Percentiles rank a stretch among this genome's conserved stretches.
These are phyloP conservation scores for Apodemus sylvaticus DNA, from an alignment of 2,113 vertebrate genomes.

Conservation along the genomic window DNA sequence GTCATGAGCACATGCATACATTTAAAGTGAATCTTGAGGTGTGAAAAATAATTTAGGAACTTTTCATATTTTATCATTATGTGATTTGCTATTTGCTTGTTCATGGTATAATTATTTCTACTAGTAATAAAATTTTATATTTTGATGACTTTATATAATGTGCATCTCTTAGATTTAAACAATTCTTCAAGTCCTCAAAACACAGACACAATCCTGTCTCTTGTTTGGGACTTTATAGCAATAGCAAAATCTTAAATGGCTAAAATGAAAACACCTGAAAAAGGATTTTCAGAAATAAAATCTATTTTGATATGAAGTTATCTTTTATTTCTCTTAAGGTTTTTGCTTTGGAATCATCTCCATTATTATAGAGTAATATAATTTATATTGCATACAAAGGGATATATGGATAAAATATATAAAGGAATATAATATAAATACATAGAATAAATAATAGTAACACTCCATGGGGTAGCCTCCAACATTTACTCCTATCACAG, in stretches of 20 bases:
- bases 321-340: background rate
- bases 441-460: background rate
- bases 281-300: background rate
- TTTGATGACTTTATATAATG: background rate
- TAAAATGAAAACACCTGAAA: background rate
- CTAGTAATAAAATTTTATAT: background rate
- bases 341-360: background rate
- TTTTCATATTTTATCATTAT: constrained; percentile 32
- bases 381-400: background rate
- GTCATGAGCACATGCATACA: background rate
- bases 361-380: background rate
- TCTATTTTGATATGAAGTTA: background rate
- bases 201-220: background rate
- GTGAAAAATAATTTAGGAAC: background rate
- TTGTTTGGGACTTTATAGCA: background rate
- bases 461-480: background rate
- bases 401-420: background rate
- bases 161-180: background rate
- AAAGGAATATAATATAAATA: background rate
- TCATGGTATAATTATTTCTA: background rate
- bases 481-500: background rate
- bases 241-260: background rate
- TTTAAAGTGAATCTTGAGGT: background rate
- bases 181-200: background rate
- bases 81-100: background rate